Conservation (phyloP, 2,797 vertebrate species). For the Labeo calbasu region DNA sequence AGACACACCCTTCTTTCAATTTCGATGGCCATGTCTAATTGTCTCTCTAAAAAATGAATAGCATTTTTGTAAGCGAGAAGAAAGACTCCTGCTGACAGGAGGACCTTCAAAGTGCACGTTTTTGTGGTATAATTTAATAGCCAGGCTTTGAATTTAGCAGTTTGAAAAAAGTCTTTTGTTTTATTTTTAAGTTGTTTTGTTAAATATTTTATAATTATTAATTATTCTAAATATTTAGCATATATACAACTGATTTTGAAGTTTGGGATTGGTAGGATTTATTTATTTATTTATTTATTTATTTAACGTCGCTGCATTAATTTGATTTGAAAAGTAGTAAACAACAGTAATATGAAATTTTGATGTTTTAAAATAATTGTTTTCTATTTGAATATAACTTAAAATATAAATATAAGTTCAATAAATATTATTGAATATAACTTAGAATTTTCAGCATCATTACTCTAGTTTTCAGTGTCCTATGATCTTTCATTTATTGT, state of each 20-base stretch:
- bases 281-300: neutral
- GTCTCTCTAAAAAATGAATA: slow-evolving; percentile 75
- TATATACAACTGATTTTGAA: neutral
- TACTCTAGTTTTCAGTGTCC: neutral
- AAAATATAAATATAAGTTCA: too few relatives aligned
- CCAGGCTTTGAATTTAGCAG: slow-evolving; percentile 32
- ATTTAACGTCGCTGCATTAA: too few relatives aligned
- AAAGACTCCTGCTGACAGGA: slow-evolving; percentile 69
- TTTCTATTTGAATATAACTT: too few relatives aligned
- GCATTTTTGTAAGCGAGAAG: slow-evolving; percentile 69
- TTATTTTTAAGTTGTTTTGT: neutral
- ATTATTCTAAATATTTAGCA: neutral
- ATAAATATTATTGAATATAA: too few relatives aligned
- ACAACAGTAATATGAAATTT: neutral
- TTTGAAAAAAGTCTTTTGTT: neutral
- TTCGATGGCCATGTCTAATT: slow-evolving; percentile 77
- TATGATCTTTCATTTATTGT: neutral
- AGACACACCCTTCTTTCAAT: slow-evolving; percentile 68
- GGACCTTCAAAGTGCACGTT: slow-evolving; percentile 72
- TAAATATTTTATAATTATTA: neutral
- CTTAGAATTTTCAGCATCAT: neutral
- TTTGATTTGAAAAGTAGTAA: neutral
- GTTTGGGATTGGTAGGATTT: neutral
- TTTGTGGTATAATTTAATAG: slow-evolving; percentile 63
- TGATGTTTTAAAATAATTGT: neutral